These are phyloP conservation scores for Rhodeus uyekii DNA, from an alignment of 2,797 vertebrate species.

Conservation along the genomic window DNA sequence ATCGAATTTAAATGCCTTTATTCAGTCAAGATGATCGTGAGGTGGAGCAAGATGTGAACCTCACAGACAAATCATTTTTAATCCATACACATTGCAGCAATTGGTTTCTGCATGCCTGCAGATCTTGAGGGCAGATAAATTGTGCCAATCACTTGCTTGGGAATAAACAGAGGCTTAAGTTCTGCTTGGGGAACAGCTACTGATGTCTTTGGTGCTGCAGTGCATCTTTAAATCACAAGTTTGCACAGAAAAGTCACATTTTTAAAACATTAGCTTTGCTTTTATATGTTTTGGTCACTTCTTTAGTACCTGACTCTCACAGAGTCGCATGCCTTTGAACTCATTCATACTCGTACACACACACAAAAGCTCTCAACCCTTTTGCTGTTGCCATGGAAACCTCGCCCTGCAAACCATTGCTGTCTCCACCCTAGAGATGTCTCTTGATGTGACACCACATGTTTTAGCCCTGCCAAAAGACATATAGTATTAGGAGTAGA, in stretches of 20 bases:
- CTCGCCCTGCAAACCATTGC: slow-evolving; percentile 40
- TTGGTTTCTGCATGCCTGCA: neutral
- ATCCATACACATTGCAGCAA: neutral
- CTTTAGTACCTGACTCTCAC: neutral
- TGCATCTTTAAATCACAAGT: neutral
- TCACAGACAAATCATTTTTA: neutral
- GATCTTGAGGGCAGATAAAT: neutral
- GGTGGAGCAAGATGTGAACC: neutral
- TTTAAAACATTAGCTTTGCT: neutral
- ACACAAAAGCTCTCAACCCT: slow-evolving; percentile 7
- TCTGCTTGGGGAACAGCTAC: neutral
- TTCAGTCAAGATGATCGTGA: neutral
- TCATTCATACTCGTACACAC: neutral
- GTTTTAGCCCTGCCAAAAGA: neutral
- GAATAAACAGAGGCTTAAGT: neutral
- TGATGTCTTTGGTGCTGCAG: neutral
- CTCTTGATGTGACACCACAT: slow-evolving; percentile 40
- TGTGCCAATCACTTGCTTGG: neutral
- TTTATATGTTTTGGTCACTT: neutral
- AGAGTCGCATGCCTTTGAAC: neutral
- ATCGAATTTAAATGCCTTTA: neutral
- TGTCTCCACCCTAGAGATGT: slow-evolving; percentile 47
- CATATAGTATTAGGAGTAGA: slow-evolving; percentile 6
- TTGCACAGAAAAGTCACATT: neutral
- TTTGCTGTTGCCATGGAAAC: slow-evolving; percentile 61